Conservation (phyloP, 2,113 vertebrate genomes). For the Trichechus manatus region DNA sequence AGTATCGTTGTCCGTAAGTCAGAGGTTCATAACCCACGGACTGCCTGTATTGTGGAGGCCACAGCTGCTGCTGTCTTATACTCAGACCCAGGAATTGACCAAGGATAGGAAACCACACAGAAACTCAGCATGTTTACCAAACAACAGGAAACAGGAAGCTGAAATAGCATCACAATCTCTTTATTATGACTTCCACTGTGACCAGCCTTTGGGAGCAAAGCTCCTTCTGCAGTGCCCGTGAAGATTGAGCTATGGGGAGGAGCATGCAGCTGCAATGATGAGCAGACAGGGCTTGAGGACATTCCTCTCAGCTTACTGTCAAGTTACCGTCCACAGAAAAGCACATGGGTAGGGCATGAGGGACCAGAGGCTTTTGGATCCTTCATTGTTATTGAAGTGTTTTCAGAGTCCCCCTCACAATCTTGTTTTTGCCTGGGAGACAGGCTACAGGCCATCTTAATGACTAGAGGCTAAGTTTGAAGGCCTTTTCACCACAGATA, state of each 20-base stretch:
- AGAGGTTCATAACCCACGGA: too few species aligned
- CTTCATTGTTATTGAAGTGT: neutral
- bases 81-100: neutral
- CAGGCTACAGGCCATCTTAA: neutral
- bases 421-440: neutral
- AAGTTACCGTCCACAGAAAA: conserved; percentile 63
- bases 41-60: neutral
- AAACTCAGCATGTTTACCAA: neutral
- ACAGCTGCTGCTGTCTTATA: neutral
- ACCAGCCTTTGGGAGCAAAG: conserved; percentile 64
- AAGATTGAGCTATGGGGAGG: conserved; percentile 53
- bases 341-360: neutral
- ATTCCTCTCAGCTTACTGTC: conserved; percentile 33
- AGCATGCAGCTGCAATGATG: conserved; percentile 62
- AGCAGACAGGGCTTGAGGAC: conserved; percentile 60
- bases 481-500: conserved; percentile 20
- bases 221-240: conserved; percentile 27
- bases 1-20: too few species aligned
- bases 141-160: conserved; percentile 52
- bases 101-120: conserved; percentile 7
- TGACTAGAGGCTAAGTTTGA: neutral
- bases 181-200: conserved; percentile 75
- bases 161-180: conserved; percentile 66
- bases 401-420: neutral
- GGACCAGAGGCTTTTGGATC: neutral